Conservation (phyloP, 1,140 invertebrate species). For the Copidosoma floridanum region DNA sequence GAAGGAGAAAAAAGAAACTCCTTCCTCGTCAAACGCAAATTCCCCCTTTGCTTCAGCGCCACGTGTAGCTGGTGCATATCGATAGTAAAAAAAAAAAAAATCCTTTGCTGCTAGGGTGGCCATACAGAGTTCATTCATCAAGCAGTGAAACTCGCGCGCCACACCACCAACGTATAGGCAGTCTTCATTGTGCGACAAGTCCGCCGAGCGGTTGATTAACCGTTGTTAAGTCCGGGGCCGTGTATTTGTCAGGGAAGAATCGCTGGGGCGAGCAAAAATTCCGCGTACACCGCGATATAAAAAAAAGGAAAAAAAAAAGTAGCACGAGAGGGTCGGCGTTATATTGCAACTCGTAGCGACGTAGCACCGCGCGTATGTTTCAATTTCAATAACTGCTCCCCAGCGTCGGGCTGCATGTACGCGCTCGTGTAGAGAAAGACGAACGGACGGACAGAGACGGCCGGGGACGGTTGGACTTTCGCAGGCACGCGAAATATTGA, state of each 20-base stretch:
- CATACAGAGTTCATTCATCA: no score
- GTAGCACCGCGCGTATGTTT: conserved; percentile 46
- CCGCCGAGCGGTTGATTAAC: conserved; percentile 42
- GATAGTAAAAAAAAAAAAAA: no score
- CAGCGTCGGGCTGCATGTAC: no score
- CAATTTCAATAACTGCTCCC: conserved; percentile 60
- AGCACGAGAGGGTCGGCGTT: conserved; percentile 18
- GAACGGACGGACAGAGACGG: conserved; percentile 24
- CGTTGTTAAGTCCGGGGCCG: conserved; percentile 44
- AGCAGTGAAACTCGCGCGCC: background rate
- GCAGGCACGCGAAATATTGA: conserved; percentile 53
- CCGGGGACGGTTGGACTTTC: background rate
- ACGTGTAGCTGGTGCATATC: no score
- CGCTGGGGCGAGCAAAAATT: background rate
- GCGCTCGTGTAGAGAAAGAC: conserved; percentile 26
- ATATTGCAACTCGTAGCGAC: conserved; percentile 32
- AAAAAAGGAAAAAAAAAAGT: conserved; percentile 4
- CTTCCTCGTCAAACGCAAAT: no score
- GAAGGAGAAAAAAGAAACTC: no score
- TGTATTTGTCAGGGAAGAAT: conserved; percentile 34
- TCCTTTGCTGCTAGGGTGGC: no score
- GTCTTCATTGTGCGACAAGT: conserved; percentile 4
- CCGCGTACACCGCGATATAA: background rate
- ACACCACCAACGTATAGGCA: no score
- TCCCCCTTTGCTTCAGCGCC: no score